A percentile compares a stretch with the other conserved stretches of the same genome.
phyloP scores from a whole-genome alignment of 2,113 vertebrate genomes.

The Beaufortia kweichowensis region DNA sequence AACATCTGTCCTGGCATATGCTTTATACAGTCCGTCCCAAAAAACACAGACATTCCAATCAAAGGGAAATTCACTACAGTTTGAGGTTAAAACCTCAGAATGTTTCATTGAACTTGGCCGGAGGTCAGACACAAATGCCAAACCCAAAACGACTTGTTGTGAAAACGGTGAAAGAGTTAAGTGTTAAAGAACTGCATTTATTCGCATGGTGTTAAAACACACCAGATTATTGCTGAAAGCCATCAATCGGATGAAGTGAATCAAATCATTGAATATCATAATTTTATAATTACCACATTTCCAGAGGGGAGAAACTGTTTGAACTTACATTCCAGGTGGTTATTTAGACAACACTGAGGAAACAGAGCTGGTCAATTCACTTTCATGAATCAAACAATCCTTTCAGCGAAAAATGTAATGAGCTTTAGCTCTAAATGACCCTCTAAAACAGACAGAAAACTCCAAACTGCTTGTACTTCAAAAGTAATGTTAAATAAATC shows the following conservation, averaged over 20 bases:
- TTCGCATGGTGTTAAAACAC: neutral
- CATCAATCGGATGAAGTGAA: neutral
- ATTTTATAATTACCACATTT: conserved; percentile 5
- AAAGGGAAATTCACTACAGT: conserved; percentile 12
- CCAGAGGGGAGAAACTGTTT: neutral
- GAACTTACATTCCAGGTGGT: neutral
- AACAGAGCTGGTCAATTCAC: neutral
- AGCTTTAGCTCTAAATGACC: neutral
- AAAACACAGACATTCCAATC: neutral
- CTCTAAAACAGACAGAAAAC: too few species aligned
- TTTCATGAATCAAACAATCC: neutral
- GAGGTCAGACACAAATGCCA: conserved; percentile 19
- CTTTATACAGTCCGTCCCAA: neutral
- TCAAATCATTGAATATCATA: conserved; percentile 6
- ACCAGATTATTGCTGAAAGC: neutral
- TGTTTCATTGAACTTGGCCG: conserved; percentile 20
- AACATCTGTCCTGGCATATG: conserved; percentile 68
- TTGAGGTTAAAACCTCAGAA: conserved; percentile 34
- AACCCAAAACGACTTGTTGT: conserved; percentile 23
- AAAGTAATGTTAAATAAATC: too few species aligned
- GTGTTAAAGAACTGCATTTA: neutral
- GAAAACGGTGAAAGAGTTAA: neutral
- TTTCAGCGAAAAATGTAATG: neutral
- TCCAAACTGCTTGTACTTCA: too few species aligned
- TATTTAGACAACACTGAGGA: neutral